Evolutionary conservation across 64 coral and sea anemone genomes (phyloP).

Genomic region (Stichodactyla mertensii): DNA sequence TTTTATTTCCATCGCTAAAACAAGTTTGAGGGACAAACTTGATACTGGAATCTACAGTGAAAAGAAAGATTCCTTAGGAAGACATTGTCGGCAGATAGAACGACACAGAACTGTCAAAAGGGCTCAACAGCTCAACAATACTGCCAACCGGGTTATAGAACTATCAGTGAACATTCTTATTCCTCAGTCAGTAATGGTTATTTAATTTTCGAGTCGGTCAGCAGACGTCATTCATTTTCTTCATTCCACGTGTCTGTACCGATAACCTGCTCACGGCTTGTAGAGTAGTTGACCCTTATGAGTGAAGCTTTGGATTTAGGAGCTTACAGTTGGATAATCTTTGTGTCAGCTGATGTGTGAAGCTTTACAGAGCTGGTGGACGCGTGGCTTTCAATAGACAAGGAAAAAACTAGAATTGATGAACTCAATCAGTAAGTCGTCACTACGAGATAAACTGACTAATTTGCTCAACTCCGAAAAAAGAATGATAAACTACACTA

Average conservation of each 20-base stretch:
- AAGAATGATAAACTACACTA: too few species aligned
- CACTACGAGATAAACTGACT: background rate
- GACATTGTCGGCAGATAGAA: too few species aligned
- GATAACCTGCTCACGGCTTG: background rate
- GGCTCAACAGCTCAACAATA: background rate
- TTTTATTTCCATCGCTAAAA: too few species aligned
- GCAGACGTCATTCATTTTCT: background rate
- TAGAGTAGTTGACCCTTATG: slow-evolving; percentile 3
- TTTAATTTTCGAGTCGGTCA: background rate
- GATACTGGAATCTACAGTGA: too few species aligned
- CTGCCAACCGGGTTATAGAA: background rate
- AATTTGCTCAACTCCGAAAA: background rate
- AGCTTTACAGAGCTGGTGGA: background rate
- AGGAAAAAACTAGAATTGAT: background rate
- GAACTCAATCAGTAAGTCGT: background rate
- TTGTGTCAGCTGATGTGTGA: background rate
- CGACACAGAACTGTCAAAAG: background rate
- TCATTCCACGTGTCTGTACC: background rate
- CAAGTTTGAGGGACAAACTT: too few species aligned
- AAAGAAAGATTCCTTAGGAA: too few species aligned
- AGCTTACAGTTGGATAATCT: background rate
- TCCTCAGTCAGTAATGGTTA: background rate
- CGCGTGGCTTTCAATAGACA: background rate
- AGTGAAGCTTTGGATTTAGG: background rate
- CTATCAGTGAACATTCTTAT: background rate